Evolutionary conservation across 1,140 invertebrate species (phyloP).

Genomic region (Elysia chlorotica): DNA sequence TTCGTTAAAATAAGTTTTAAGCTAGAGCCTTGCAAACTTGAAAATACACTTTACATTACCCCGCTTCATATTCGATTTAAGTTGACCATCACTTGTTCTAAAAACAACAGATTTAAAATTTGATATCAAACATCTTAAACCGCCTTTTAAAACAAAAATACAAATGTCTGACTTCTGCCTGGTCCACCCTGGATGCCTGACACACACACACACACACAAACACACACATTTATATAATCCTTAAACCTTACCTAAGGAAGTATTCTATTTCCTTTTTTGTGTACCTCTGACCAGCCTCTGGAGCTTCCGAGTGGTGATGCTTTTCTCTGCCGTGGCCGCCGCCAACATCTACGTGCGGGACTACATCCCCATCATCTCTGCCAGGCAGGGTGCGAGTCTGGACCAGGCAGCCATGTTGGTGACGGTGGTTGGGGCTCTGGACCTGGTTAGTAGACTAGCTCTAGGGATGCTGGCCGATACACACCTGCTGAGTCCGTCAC

Average conservation of each 20-base stretch:
- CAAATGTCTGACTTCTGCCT: background rate
- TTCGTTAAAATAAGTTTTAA: too few relatives aligned
- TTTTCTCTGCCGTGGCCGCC: background rate
- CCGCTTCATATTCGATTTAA: too few relatives aligned
- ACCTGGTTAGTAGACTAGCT: background rate
- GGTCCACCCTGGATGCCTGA: background rate
- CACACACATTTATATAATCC: background rate
- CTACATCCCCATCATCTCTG: background rate
- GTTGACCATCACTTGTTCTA: too few relatives aligned
- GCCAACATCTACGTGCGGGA: background rate
- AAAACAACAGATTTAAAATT: too few relatives aligned
- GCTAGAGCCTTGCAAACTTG: too few relatives aligned
- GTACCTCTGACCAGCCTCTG: background rate
- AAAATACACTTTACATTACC: too few relatives aligned
- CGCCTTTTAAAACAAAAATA: background rate
- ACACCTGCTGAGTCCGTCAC: background rate
- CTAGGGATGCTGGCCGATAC: slow-evolving; percentile 1
- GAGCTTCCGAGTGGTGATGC: background rate
- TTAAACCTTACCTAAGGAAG: background rate
- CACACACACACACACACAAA: slow-evolving; percentile 4
- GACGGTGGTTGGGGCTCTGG: background rate
- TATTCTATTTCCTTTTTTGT: background rate
- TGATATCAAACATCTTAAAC: too few relatives aligned
- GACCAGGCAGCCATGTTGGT: background rate
- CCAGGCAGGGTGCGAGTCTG: background rate